Evolutionary conservation across 2,113 vertebrate genomes (phyloP).

Genomic region (Melanerpes formicivorus): DNA sequence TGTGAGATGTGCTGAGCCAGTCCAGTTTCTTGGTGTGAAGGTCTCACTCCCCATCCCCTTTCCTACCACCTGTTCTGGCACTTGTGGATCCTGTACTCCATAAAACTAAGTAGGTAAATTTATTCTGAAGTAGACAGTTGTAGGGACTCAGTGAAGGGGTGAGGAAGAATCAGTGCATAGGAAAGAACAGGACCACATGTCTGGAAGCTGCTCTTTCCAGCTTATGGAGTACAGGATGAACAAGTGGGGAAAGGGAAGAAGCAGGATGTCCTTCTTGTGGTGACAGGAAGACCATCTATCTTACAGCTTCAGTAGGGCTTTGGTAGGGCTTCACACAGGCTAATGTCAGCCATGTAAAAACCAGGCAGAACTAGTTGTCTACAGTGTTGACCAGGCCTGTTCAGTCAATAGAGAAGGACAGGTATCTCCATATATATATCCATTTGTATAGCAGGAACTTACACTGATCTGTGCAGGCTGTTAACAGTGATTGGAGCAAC

Average conservation of each 20-base stretch:
- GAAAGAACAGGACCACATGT: neutral
- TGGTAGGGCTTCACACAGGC: neutral
- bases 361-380: neutral
- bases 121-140: neutral
- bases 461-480: neutral
- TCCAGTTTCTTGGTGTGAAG: neutral
- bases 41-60: neutral
- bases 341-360: neutral
- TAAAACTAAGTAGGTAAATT: neutral
- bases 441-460: neutral
- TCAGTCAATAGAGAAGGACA: neutral
- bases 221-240: too few species aligned
- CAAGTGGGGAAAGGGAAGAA: neutral
- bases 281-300: neutral
- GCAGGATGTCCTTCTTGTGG: neutral
- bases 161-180: neutral
- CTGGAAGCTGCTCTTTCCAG: neutral
- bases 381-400: neutral
- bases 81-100: neutral
- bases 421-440: neutral
- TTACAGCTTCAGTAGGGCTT: neutral
- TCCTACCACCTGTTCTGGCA: neutral
- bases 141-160: neutral
- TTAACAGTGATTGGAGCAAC: neutral
- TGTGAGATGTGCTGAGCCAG: neutral